Evolutionary conservation across 2,888 invertebrate species (phyloP), one percentile per base, ranked within the genome.

Genomic region (Copidosoma aretas): DNA sequence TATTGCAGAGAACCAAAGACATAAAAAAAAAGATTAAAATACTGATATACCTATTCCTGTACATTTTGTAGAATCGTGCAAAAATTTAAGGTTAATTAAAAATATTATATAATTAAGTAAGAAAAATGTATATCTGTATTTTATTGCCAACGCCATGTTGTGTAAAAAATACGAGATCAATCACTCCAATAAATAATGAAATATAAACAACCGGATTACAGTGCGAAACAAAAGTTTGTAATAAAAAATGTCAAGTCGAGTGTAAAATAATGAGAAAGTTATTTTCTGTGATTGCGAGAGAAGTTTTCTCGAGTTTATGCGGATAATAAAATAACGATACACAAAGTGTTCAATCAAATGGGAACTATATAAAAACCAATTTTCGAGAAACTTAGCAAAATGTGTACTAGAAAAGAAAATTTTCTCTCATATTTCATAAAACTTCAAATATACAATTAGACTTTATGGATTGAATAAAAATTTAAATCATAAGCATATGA

Each of bases 1-100:
- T 75, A 75, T 74, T 73, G 74, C 76, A 71, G 74, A 74, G 72
- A 76, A 77, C 77, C 77, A 77, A 77, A 77, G 76, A 77, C 73
- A 73, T 32, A 32, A 32, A 32, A 32, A 32, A 32, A 8, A 32
- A 32, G 8, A 73, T 73, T 64, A 64, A 66, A 68, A 62, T 76
- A 75, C 60, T 58, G 52, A 68, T 46, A 71, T 64, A 68, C 66
- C 32, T 32, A 32, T 32, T 67, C 64, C 73, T 76, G 75, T 76
- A 76, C 71, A 77, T 77, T 76, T 73, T 71, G 71, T 75, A 74
- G 75, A 74, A 74, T 70, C 72, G 70, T 67, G 72, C 60, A 60
- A 71, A 66, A 71, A 67, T 39, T 22, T 67, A 41, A 67, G 60
- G 21, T 58, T 66, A 60, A 68, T 66, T 61, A 63, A 57, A 60